These are phyloP conservation scores for Euspilapteryx auroguttella DNA, from an alignment of 2,888 invertebrate species.

Conservation along the genomic window DNA sequence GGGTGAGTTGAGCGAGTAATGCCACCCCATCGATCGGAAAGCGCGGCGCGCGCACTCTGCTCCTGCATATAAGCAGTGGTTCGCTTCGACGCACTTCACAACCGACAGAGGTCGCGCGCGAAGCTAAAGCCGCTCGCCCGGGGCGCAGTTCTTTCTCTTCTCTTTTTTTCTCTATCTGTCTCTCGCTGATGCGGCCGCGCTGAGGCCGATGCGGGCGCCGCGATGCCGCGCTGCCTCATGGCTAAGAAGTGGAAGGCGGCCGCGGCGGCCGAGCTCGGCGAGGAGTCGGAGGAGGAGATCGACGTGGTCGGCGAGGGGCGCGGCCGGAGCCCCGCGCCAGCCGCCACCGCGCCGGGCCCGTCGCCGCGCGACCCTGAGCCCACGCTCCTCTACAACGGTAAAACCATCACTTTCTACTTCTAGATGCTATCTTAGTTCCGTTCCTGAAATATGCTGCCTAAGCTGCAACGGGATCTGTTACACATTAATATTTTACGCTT, in stretches of 20 bases:
- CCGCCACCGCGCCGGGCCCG: constrained; percentile 67
- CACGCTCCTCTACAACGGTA: constrained; percentile 78
- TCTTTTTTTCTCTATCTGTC: constrained; percentile 57
- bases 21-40: constrained; percentile 40
- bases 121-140: constrained; percentile 33
- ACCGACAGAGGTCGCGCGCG: constrained; percentile 23
- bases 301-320: constrained; percentile 84
- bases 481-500: too few species aligned
- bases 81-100: constrained; percentile 46
- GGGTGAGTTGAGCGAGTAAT: constrained; percentile 11
- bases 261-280: constrained; percentile 61
- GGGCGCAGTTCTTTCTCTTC: constrained; percentile 57
- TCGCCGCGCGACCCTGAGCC: constrained; percentile 70
- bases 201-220: constrained; percentile 62
- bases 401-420: too few species aligned
- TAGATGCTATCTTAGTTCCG: too few species aligned
- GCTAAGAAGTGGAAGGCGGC: constrained; percentile 92
- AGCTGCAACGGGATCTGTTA: too few species aligned
- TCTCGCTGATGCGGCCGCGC: constrained; percentile 55
- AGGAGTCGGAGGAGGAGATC: constrained; percentile 76
- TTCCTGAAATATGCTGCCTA: too few species aligned
- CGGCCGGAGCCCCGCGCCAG: constrained; percentile 54
- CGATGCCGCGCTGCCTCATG: constrained; percentile 94
- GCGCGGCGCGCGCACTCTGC: constrained; percentile 47
- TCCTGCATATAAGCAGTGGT: constrained; percentile 46